Evolutionary conservation across 2,797 vertebrate genomes (phyloP).

Genomic region (Hoplostethus atlanticus): DNA sequence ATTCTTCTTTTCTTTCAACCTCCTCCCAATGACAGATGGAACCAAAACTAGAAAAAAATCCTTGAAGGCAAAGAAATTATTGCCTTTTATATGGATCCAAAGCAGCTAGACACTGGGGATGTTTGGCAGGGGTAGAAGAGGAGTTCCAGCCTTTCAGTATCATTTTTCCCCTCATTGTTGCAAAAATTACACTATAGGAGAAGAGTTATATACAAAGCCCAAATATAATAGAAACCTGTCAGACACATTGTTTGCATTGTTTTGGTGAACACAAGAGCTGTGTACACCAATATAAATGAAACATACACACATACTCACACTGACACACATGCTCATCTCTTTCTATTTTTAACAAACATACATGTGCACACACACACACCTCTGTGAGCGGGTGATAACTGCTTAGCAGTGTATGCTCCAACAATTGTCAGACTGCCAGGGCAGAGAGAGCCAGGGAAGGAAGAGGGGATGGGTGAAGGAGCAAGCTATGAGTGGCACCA

Average conservation of each 20-base stretch:
- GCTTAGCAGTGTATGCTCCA: constrained; percentile 80
- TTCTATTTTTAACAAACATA: constrained; percentile 67
- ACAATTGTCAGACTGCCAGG: constrained; percentile 83
- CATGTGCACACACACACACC: constrained; percentile 55
- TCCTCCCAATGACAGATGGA: constrained; percentile 85
- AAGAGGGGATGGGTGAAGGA: constrained; percentile 77
- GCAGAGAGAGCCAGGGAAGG: constrained; percentile 74
- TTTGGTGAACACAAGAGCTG: constrained; percentile 70
- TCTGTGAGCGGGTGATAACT: constrained; percentile 84
- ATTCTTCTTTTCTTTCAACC: constrained; percentile 82
- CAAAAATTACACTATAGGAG: constrained; percentile 70
- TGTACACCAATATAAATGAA: constrained; percentile 70
- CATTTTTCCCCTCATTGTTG: constrained; percentile 74
- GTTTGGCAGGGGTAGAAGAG: constrained; percentile 68
- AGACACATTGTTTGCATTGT: constrained; percentile 82
- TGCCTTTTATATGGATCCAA: constrained; percentile 85
- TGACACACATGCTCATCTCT: constrained; percentile 58
- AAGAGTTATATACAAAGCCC: constrained; percentile 69
- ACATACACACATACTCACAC: constrained; percentile 47
- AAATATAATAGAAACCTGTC: constrained; percentile 76
- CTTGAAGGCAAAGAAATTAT: constrained; percentile 81
- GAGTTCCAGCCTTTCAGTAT: constrained; percentile 74
- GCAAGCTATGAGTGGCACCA: constrained; percentile 80
- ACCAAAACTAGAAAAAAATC: constrained; percentile 72
- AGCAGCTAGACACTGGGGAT: constrained; percentile 75